Conservation (phyloP, 2,888 invertebrate species). For the Taphrorychus bicolor region DNA sequence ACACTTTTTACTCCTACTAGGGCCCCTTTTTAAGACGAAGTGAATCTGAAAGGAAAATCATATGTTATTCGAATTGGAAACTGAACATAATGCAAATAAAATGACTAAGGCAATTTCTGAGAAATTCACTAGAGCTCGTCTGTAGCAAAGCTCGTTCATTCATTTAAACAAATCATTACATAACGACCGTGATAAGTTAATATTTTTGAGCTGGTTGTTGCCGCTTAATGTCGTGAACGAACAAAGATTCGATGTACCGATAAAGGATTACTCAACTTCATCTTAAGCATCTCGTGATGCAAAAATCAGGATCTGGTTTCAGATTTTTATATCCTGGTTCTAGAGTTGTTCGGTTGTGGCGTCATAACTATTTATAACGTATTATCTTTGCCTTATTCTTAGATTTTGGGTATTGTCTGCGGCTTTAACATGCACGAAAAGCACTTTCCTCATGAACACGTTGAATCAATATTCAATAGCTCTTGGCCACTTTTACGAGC, state of each 20-base stretch:
- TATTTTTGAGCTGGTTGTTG: slow-evolving; percentile 1
- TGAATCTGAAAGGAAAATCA: too few species aligned
- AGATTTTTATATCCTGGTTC: neutral
- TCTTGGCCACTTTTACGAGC: too few species aligned
- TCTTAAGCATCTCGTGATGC: neutral
- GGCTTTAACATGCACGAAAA: too few species aligned
- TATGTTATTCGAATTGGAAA: too few species aligned
- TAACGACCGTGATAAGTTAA: slow-evolving; percentile 22
- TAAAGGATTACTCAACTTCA: neutral
- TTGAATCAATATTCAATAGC: too few species aligned
- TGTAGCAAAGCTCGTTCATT: slow-evolving; percentile 22
- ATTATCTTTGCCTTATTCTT: neutral
- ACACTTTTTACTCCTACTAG: too few species aligned
- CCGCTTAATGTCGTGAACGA: neutral
- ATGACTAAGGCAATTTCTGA: neutral
- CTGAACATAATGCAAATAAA: too few species aligned
- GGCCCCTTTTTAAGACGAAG: too few species aligned
- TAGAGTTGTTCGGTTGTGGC: too few species aligned
- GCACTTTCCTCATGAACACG: too few species aligned
- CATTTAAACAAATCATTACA: slow-evolving; percentile 29
- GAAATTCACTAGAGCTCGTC: neutral
- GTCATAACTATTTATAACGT: neutral
- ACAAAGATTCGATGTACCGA: neutral
- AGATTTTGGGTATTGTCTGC: too few species aligned
- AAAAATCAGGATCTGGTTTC: neutral